These are phyloP conservation scores for Sebastes diploproa DNA, from an alignment of 2,797 vertebrate genomes.

Conservation along the genomic window DNA sequence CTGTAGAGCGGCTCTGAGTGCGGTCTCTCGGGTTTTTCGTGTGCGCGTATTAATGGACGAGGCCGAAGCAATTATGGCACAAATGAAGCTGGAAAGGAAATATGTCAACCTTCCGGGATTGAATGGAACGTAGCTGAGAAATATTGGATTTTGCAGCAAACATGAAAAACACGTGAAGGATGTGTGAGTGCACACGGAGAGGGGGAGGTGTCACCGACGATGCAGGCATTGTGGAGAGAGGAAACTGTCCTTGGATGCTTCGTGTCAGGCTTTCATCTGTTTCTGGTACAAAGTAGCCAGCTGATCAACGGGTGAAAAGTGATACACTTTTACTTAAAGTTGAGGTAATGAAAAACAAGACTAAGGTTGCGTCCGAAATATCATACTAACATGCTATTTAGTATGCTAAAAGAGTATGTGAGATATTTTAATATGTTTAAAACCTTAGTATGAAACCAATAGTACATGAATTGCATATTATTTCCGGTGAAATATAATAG, in stretches of 20 bases:
- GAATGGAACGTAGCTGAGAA: slow-evolving; percentile 24
- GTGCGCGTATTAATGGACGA: slow-evolving; percentile 51
- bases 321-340: slow-evolving; percentile 5
- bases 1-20: slow-evolving; percentile 36
- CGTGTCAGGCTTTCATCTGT: slow-evolving; percentile 17
- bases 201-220: not conserved
- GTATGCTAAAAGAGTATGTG: no score
- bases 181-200: not conserved
- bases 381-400: no score
- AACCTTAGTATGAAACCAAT: no score
- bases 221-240: not conserved
- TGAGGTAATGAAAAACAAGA: not conserved
- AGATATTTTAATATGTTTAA: no score
- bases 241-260: slow-evolving; percentile 16
- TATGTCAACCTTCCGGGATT: slow-evolving; percentile 26
- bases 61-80: slow-evolving; percentile 48
- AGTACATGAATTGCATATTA: no score
- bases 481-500: no score
- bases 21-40: slow-evolving; percentile 29
- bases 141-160: slow-evolving; percentile 44
- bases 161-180: slow-evolving; percentile 17
- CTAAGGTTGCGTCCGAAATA: no score
- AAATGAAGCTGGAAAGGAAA: slow-evolving; percentile 55
- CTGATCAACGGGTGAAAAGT: not conserved
- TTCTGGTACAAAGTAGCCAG: not conserved